Conservation (phyloP, 1,140 invertebrate genomes). For the Ephestia elutella region DNA sequence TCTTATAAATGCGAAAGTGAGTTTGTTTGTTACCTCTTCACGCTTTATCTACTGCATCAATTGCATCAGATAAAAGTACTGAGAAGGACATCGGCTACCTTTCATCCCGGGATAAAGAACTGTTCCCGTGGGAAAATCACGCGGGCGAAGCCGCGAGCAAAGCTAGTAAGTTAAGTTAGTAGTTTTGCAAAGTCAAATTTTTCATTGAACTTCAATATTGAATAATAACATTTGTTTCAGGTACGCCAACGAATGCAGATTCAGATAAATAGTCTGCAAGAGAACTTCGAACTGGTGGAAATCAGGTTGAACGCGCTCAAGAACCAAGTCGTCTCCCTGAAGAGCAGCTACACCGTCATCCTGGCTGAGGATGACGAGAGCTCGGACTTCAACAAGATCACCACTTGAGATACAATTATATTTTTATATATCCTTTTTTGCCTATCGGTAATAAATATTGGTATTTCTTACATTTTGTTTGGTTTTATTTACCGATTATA, state of each 20-base stretch:
- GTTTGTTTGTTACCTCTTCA: no score
- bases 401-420: no score
- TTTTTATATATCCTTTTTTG: background rate
- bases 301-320: constrained; percentile 78
- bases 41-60: no score
- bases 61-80: no score
- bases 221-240: constrained; percentile 35
- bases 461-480: background rate
- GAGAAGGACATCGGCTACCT: no score
- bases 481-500: background rate
- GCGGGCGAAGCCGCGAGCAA: no score
- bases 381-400: constrained; percentile 20
- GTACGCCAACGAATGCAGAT: constrained; percentile 81
- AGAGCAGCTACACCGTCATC: constrained; percentile 60
- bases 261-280: constrained; percentile 78
- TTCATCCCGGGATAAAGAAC: no score
- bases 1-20: no score
- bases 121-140: no score
- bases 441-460: background rate
- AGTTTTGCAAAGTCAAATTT: no score
- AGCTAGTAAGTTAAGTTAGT: no score
- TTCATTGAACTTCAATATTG: no score
- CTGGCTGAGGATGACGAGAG: constrained; percentile 37
- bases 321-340: constrained; percentile 77
- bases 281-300: constrained; percentile 79